These are phyloP conservation scores for Trachelus iudaicus DNA, from an alignment of 2,888 invertebrate species.

Conservation along the genomic window DNA sequence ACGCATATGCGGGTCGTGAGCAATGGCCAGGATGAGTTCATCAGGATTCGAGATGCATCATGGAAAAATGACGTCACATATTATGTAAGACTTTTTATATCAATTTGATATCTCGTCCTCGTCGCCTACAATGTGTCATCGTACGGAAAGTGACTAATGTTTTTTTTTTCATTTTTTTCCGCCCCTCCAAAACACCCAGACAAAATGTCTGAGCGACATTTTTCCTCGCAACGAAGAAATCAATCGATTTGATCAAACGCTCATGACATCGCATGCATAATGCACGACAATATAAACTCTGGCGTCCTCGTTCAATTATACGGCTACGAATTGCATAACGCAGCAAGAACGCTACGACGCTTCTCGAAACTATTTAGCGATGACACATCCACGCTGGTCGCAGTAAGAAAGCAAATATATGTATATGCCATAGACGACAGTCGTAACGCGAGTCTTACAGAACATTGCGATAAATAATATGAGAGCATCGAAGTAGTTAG, in stretches of 20 bases:
- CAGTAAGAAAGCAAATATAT: not conserved
- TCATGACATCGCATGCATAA: not conserved
- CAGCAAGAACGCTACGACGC: not conserved
- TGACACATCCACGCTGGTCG: not conserved
- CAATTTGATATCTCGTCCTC: not conserved
- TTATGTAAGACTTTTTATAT: conserved; percentile 17
- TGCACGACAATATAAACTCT: not conserved
- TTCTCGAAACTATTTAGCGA: not conserved
- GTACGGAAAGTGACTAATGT: not conserved
- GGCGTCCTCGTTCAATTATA: not conserved
- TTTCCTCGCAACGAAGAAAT: not conserved
- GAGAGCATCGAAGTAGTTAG: not conserved
- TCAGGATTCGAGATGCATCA: conserved; percentile 31
- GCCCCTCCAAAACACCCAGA: not conserved
- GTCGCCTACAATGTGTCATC: not conserved
- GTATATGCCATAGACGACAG: too few relatives aligned
- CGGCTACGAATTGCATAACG: not conserved
- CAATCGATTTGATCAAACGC: not conserved
- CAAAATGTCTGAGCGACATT: too few relatives aligned
- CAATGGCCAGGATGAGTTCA: conserved; percentile 43
- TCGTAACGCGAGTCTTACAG: not conserved
- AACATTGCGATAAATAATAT: not conserved
- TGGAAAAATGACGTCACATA: conserved; percentile 19
- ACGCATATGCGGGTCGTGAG: conserved; percentile 31
- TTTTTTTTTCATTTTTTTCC: too few relatives aligned